A percentile compares a stretch with the other conserved stretches of the same genome.
Conservation (phyloP, 2,888 invertebrate genomes). For the Oxystoma pomonae region DNA sequence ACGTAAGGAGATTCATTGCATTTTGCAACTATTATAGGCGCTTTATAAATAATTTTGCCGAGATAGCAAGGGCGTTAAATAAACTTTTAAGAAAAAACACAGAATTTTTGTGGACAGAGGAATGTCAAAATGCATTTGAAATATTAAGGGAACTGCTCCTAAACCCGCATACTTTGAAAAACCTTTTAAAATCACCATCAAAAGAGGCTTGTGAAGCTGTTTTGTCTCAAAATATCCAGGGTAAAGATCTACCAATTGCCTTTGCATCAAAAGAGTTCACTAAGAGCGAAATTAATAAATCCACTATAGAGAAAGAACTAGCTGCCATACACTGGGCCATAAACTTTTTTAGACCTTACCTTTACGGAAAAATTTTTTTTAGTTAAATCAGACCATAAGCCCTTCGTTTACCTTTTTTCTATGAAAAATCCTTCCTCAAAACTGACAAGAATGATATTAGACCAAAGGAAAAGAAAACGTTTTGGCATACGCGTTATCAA, state of each 20-base stretch:
- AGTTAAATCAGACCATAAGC: slow-evolving; percentile 22
- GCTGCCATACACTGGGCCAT: slow-evolving; percentile 20
- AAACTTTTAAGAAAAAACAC: slow-evolving; percentile 7
- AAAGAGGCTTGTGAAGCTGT: slow-evolving; percentile 14
- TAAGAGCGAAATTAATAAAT: slow-evolving; percentile 6
- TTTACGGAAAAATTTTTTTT: slow-evolving; percentile 11
- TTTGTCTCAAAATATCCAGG: slow-evolving; percentile 13
- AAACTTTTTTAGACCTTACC: slow-evolving; percentile 13
- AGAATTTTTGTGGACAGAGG: slow-evolving; percentile 5
- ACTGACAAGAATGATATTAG: slow-evolving; percentile 19
- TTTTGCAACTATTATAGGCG: neutral
- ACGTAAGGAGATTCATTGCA: slow-evolving; percentile 4
- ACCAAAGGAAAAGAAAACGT: slow-evolving; percentile 10
- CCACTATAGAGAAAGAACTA: slow-evolving; percentile 17
- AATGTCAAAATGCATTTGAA: neutral
- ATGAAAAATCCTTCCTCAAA: slow-evolving; percentile 23
- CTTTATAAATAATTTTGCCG: neutral
- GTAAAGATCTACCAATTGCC: slow-evolving; percentile 13
- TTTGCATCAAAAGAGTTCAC: neutral
- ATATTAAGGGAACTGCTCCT: neutral
- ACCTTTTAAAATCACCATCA: too few species aligned
- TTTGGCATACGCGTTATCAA: too few species aligned
- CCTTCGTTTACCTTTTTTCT: slow-evolving; percentile 21
- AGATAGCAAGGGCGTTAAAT: slow-evolving; percentile 1
- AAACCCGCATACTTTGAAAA: too few species aligned